Base-by-base conservation (phyloP, 1,140 invertebrate genomes). In the Sycophaga agraensis region DNA sequence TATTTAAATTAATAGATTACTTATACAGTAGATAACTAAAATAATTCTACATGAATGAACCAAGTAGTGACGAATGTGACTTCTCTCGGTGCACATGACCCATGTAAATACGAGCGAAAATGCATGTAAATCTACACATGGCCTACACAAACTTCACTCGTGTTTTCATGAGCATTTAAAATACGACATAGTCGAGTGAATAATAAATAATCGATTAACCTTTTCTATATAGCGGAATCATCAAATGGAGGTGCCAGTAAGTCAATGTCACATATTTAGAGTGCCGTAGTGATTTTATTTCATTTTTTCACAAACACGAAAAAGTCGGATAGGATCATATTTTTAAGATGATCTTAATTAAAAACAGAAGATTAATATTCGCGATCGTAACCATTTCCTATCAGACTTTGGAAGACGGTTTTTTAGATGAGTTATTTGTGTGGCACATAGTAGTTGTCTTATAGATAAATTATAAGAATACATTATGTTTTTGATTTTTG, bases 201-300 rank as follows among this genome's bases (percentile, higher is more conserved):
- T 62, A 39, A 37, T 68, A 49, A 78, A 73, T 78, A 78, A 78
- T 77, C 66, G 46, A 70, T 72, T 59, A 40, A 71, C 45, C 22
- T 73, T 77, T 76, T 71, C 34, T 56, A 56, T 65, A 66, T 85
- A 92, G 90, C 87, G 85, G 88, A 90, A 84, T 88, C 86, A 72
- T 84, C 88, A 81, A 88, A 88, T 89, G 89, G 87, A 91, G 90
- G 90, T 84, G 86, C 89, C 82, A 91, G 90, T 92, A 90, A 92
- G 90, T 92, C 78, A 72, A 75, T 35, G 75, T 65, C 66, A 72
- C 26, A 60, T 78, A 71, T 39, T 79, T 77, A 77, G 73, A 72
- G 76, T 81, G 78, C 53, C 60, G 71, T 78, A 77, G 74, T 67
- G 54, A 65, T 66, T 68, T 63, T 65, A 5, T 68, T 62, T 39